Percentiles rank a stretch among this genome's conserved stretches.
phyloP scores from a whole-genome alignment of 2,797 vertebrate species.

The Leptodactylus fallax region DNA sequence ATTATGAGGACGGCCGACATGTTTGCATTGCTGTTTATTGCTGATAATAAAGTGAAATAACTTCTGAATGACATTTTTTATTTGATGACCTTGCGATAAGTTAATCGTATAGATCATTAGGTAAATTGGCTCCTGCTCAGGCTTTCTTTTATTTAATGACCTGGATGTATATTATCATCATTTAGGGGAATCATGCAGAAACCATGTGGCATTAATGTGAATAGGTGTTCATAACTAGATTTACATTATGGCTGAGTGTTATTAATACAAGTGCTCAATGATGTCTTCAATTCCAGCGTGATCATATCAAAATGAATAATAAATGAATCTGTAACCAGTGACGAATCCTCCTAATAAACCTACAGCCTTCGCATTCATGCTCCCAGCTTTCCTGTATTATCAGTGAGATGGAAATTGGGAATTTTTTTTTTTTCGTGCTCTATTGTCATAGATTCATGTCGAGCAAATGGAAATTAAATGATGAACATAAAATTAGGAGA shows the following conservation, averaged over 20 bases:
- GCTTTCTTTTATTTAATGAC: slow-evolving; percentile 89
- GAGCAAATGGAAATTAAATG: not conserved
- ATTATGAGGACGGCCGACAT: slow-evolving; percentile 68
- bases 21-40: slow-evolving; percentile 89
- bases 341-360: slow-evolving; percentile 49
- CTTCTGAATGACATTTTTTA: slow-evolving; percentile 66
- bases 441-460: not conserved
- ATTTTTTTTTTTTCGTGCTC: slow-evolving; percentile 27
- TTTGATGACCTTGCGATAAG: slow-evolving; percentile 87
- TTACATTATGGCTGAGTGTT: slow-evolving; percentile 86
- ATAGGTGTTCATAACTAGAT: slow-evolving; percentile 87
- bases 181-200: slow-evolving; percentile 86
- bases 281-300: slow-evolving; percentile 78
- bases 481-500: not conserved
- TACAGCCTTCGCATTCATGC: not conserved
- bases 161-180: slow-evolving; percentile 89
- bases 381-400: not conserved
- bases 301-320: slow-evolving; percentile 78
- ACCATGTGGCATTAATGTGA: slow-evolving; percentile 81
- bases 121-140: slow-evolving; percentile 88
- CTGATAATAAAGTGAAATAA: slow-evolving; percentile 87
- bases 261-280: slow-evolving; percentile 83
- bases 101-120: slow-evolving; percentile 89
- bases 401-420: not conserved
- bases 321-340: slow-evolving; percentile 72